Evolutionary conservation across 2,113 vertebrate genomes (phyloP), one percentile per base, ranked within the genome.

Genomic region (Corythoichthys haematopterus): DNA sequence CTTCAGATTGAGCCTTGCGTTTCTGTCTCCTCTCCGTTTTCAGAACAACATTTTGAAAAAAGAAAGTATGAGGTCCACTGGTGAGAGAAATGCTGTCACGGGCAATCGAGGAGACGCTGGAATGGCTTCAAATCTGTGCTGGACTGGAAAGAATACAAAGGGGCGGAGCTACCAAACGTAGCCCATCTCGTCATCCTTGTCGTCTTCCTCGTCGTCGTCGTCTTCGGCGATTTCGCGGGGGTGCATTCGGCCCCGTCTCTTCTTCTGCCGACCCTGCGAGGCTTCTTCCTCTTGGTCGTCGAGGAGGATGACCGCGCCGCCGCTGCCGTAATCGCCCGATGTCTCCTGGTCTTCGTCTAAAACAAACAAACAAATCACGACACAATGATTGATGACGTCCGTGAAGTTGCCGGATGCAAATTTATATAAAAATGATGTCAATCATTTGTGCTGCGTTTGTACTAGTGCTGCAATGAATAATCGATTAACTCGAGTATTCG

Each of bases 251-350:
- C 91, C 92, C 87, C 92, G 92, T 35, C 93, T 91, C 70, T 91
- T 91, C 90, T 90, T 94, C 92, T 94, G 93, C 84, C 91, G 86
- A 47, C 72, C 90, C 80, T 80, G 88, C 80, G 92, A 92, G 71
- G 89, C 89, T 57, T 93, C 93, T 2, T 96, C 94, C 76, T 98
- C 96, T 69, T 95, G 93, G 81, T 98, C 96, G 65, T 94, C 94
- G 15, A 96, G 82, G 74, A 98, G 91, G 52, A 96, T 91, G 81
- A 95, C 94, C 0, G 94, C 92, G 13, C 96, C 94, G 0, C 96
- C 95, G 2, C 96, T 98, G 86, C 95, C 96, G 28, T 96, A 97
- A 78, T 98, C 96, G 45, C 96, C 96, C 5, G 96, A 98, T 38
- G 93, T 95, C 86, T 98, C 96, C 85, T 95, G 94, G 59, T 98